Conservation (phyloP, 2,888 invertebrate genomes). For the Pyrrhosoma nymphula region DNA sequence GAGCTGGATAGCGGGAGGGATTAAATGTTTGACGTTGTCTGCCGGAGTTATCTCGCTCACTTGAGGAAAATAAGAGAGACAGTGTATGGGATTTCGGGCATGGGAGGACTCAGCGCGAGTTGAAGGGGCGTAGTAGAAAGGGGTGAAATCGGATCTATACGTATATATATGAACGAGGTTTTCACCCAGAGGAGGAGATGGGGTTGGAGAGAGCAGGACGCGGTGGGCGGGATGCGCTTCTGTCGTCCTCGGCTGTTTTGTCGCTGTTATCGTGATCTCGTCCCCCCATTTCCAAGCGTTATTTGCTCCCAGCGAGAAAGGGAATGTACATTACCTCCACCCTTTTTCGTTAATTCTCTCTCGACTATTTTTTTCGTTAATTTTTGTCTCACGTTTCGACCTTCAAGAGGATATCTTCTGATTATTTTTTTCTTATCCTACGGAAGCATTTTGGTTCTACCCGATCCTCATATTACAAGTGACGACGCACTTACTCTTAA, state of each 20-base stretch:
- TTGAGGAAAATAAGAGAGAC: conserved; percentile 8
- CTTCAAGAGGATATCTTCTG: too few species aligned
- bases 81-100: neutral
- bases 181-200: neutral
- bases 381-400: too few species aligned
- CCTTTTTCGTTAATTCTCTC: too few species aligned
- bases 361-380: too few species aligned
- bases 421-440: too few species aligned
- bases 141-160: neutral
- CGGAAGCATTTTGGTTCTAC: too few species aligned
- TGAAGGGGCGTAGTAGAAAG: neutral
- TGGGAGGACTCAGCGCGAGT: neutral
- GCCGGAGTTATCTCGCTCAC: neutral
- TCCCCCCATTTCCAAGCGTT: neutral
- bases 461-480: too few species aligned
- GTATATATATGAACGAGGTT: neutral
- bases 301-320: neutral
- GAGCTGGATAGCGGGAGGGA: neutral
- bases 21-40: conserved; percentile 11
- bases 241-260: neutral
- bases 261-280: neutral
- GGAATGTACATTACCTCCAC: neutral
- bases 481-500: too few species aligned
- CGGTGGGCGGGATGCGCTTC: neutral
- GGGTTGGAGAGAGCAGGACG: neutral